Evolutionary conservation across 2,113 vertebrate species (phyloP).

Genomic region (Oncorhynchus mykiss): DNA sequence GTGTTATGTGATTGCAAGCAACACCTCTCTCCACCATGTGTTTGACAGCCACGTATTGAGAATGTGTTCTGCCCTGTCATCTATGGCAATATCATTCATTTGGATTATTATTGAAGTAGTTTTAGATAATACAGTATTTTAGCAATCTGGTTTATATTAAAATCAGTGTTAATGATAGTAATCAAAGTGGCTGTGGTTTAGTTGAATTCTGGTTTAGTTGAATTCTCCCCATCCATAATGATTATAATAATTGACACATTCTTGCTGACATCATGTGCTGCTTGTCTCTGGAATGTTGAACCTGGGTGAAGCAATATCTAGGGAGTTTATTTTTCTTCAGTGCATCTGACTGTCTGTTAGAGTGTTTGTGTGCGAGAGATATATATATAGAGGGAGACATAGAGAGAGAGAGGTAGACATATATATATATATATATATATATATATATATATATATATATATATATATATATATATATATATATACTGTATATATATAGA

Average conservation of each 20-base stretch:
- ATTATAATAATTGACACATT: slow-evolving; percentile 2
- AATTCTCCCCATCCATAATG: too few species aligned
- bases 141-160: neutral
- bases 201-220: neutral
- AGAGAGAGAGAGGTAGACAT: too few species aligned
- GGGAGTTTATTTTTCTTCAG: too few species aligned
- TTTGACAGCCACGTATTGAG: neutral
- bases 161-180: neutral
- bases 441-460: too few species aligned
- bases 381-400: neutral
- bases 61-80: neutral
- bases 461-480: too few species aligned
- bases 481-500: too few species aligned
- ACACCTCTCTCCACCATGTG: neutral
- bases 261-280: neutral
- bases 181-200: neutral
- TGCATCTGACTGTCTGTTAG: neutral
- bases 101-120: neutral
- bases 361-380: neutral
- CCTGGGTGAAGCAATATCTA: too few species aligned
- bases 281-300: too few species aligned
- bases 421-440: too few species aligned
- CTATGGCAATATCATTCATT: neutral
- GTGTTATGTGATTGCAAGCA: neutral
- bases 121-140: neutral